These are phyloP conservation scores for Henricia sp. DNA, from an alignment of 53 echinoderm and acorn worm genomes.

Conservation along the genomic window DNA sequence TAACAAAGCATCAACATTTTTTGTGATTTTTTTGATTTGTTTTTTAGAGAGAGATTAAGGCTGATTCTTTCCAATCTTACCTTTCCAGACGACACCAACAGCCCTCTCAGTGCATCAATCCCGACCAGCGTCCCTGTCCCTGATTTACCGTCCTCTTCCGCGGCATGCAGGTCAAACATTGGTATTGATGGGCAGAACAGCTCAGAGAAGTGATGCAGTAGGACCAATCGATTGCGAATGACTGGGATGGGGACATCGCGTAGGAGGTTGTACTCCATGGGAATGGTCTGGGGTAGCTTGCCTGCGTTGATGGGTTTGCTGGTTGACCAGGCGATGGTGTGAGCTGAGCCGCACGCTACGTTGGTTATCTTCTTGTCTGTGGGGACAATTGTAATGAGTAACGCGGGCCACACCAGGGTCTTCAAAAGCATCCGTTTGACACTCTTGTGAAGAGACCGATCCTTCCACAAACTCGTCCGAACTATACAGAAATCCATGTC, in stretches of 20 bases:
- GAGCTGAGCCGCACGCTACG: conserved; percentile 97
- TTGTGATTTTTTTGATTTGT: not conserved
- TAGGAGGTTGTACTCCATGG: conserved; percentile 99
- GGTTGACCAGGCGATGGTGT: conserved; percentile 99
- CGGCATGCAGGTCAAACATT: conserved; percentile 94
- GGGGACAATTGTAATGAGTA: not conserved
- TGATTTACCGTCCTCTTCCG: conserved; percentile 38
- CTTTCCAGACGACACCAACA: conserved; percentile 96
- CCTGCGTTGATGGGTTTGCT: conserved; percentile 98
- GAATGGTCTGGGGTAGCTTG: conserved; percentile 76
- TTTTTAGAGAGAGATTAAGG: no score
- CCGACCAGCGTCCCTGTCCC: conserved; percentile 82
- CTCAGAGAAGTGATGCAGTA: conserved; percentile 97
- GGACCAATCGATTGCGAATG: conserved; percentile 89
- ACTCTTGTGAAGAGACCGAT: no score
- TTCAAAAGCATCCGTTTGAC: no score
- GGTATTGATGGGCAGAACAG: conserved; percentile 99
- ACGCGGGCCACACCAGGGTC: no score
- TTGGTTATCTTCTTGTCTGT: conserved; percentile 98
- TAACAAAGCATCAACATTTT: not conserved
- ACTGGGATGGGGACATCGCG: conserved; percentile 86
- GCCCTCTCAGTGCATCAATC: conserved; percentile 90
- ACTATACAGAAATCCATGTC: no score
- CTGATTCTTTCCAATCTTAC: conserved; percentile 66
- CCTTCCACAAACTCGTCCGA: no score